phyloP scores from a whole-genome alignment of 92 coral and sea anemone species.

The Porites divaricata region DNA sequence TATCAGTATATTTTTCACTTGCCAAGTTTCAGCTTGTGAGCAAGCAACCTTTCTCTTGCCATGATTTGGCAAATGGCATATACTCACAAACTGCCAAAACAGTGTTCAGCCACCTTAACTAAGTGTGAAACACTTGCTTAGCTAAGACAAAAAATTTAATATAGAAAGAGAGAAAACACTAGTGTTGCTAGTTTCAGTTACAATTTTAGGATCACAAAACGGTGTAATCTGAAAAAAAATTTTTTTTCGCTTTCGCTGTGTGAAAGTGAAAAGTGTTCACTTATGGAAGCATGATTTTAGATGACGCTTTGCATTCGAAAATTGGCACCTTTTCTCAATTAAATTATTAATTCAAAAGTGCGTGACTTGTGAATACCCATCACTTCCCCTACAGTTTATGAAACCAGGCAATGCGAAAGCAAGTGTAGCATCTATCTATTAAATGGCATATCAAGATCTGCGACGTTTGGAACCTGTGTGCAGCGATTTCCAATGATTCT shows the following conservation, averaged over 20 bases:
- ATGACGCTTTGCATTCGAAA: not conserved
- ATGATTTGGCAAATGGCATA: too few relatives aligned
- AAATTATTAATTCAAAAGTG: not conserved
- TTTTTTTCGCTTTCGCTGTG: not conserved
- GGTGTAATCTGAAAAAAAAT: not conserved
- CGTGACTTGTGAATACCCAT: not conserved
- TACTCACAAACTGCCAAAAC: too few relatives aligned
- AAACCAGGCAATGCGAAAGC: too few relatives aligned
- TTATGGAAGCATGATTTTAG: conserved; percentile 1
- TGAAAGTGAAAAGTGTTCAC: not conserved
- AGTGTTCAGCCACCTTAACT: too few relatives aligned
- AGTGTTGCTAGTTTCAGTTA: not conserved
- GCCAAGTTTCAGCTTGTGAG: too few relatives aligned
- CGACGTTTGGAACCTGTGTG: not conserved
- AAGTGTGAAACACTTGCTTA: too few relatives aligned
- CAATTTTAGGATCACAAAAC: not conserved
- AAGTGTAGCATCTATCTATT: not conserved
- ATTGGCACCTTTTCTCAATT: not conserved
- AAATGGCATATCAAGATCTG: conserved; percentile 13
- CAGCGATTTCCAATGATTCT: not conserved
- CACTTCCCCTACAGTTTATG: not conserved
- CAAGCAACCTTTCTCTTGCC: too few relatives aligned
- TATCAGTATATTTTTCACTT: too few relatives aligned
- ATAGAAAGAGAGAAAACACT: not conserved
- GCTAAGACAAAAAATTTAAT: too few relatives aligned